A percentile compares a stretch with the other conserved stretches of the same genome.
phyloP scores from a whole-genome alignment of 2,113 vertebrate genomes.

The Leucosticte australis region DNA sequence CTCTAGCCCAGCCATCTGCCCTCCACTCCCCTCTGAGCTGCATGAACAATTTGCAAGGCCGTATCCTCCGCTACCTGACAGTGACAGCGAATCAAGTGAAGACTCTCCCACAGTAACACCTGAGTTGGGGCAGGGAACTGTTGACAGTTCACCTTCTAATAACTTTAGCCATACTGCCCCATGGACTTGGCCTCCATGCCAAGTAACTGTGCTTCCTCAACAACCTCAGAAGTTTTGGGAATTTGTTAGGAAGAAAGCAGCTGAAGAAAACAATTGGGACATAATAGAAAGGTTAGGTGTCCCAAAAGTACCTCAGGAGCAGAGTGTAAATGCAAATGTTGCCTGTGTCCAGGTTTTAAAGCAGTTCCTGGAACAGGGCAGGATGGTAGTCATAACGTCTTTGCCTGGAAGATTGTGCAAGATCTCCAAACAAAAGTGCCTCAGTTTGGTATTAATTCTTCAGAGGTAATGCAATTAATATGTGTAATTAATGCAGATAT shows the following conservation, averaged over 20 bases:
- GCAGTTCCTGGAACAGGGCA: neutral
- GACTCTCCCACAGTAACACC: neutral
- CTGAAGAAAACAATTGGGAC: neutral
- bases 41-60: neutral
- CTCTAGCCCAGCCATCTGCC: neutral
- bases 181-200: neutral
- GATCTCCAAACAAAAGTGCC: neutral
- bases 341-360: neutral
- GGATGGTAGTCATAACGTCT: neutral
- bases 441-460: neutral
- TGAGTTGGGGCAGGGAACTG: neutral
- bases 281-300: neutral
- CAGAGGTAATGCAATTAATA: neutral
- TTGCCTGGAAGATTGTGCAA: neutral
- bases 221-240: neutral
- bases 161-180: neutral
- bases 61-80: neutral
- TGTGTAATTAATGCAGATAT: neutral
- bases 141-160: neutral
- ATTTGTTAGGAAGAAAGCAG: neutral
- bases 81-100: neutral
- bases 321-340: neutral
- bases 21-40: neutral
- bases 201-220: neutral
- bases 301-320: neutral